Conservation (phyloP, 2,797 vertebrate genomes). For the Ptychadena robeensis region DNA sequence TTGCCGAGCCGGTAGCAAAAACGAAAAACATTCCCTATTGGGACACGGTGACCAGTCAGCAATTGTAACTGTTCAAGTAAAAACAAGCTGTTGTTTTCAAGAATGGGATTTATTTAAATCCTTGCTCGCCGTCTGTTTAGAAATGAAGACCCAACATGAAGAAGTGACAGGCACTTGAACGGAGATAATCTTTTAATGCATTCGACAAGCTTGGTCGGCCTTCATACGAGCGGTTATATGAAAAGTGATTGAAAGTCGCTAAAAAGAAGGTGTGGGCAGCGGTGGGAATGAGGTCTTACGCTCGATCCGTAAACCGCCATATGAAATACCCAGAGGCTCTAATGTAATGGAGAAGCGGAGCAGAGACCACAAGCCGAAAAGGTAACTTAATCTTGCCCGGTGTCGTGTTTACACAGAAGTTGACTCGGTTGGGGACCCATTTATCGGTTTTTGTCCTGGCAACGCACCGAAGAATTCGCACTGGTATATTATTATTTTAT, state of each 20-base stretch:
- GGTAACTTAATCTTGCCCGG: constrained; percentile 4
- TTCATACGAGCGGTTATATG: too few relatives aligned
- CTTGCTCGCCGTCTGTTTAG: background rate
- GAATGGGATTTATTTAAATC: background rate
- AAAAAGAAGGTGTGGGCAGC: too few relatives aligned
- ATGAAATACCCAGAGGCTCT: background rate
- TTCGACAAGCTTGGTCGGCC: too few relatives aligned
- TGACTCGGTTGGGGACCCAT: background rate
- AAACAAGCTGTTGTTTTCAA: background rate
- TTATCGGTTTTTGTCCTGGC: constrained; percentile 6
- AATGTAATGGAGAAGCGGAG: background rate
- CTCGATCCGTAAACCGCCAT: background rate
- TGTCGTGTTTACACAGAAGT: background rate
- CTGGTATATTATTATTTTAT: constrained; percentile 2
- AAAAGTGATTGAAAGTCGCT: too few relatives aligned
- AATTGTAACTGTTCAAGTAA: background rate
- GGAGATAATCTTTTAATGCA: too few relatives aligned
- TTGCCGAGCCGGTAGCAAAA: background rate
- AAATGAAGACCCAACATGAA: too few relatives aligned
- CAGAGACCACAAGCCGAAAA: constrained; percentile 12
- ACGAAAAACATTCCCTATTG: background rate
- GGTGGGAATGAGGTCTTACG: too few relatives aligned
- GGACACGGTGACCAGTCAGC: too few relatives aligned
- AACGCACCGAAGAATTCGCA: background rate
- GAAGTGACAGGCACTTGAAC: too few relatives aligned